Percentiles rank a stretch among this genome's conserved stretches.
These are phyloP conservation scores for Cygnus olor DNA, from an alignment of 2,797 vertebrate species.

Conservation along the genomic window DNA sequence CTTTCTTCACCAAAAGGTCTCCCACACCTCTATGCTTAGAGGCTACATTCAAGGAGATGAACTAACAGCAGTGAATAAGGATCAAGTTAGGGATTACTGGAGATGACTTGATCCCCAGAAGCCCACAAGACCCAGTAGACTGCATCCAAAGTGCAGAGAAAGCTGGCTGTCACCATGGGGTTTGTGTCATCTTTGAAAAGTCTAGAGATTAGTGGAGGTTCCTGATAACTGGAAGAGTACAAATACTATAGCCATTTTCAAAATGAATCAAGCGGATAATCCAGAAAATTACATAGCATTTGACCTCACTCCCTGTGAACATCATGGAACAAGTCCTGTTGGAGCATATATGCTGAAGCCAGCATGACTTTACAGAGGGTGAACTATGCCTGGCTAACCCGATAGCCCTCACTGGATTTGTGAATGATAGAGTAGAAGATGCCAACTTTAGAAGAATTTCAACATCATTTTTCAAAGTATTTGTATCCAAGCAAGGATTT, in stretches of 20 bases:
- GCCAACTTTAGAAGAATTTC: not conserved
- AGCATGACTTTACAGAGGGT: too few species aligned
- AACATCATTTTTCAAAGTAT: not conserved
- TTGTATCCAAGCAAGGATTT: not conserved
- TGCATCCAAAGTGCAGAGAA: not conserved
- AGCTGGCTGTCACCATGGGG: too few species aligned
- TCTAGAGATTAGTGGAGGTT: not conserved
- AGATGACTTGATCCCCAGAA: not conserved
- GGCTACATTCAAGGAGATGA: not conserved
- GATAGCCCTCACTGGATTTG: not conserved
- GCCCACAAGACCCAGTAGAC: not conserved
- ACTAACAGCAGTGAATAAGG: not conserved
- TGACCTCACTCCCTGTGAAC: not conserved
- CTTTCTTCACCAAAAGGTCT: not conserved
- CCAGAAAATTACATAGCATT: not conserved
- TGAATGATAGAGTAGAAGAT: not conserved
- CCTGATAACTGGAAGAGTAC: not conserved
- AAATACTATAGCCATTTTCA: not conserved
- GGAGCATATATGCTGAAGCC: not conserved
- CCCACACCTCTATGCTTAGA: not conserved
- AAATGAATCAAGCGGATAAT: not conserved
- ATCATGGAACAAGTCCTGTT: not conserved
- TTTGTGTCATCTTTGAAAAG: too few species aligned
- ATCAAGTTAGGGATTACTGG: not conserved
- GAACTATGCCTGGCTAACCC: not conserved